A percentile compares a stretch with the other conserved stretches of the same genome.
Evolutionary conservation across 2,888 invertebrate genomes (phyloP).

Genomic region (Hyppa rectilinea): DNA sequence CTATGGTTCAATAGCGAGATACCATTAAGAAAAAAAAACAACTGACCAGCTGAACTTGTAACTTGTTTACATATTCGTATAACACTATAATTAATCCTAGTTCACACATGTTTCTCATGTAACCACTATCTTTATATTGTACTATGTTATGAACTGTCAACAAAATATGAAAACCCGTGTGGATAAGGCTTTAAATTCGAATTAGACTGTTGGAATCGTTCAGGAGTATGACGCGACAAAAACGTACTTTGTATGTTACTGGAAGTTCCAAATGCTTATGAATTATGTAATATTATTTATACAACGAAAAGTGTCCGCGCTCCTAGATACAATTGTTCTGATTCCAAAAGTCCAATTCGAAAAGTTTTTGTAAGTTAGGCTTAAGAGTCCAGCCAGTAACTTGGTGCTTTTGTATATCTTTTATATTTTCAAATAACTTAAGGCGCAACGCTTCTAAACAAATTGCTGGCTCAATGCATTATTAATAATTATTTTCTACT

Average conservation of each 20-base stretch:
- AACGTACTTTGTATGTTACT: neutral
- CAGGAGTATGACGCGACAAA: neutral
- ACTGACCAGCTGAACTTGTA: neutral
- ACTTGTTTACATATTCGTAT: conserved; percentile 51
- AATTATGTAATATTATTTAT: neutral
- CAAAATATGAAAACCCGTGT: conserved; percentile 58
- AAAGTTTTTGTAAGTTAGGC: conserved; percentile 65
- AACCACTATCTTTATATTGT: conserved; percentile 37
- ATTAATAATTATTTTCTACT: conserved; percentile 72
- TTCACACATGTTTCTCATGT: conserved; percentile 62
- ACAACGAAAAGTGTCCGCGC: conserved; percentile 43
- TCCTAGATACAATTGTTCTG: neutral
- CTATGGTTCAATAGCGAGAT: too few relatives aligned
- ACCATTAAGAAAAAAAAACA: too few relatives aligned
- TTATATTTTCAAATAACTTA: conserved; percentile 71
- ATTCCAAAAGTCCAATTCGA: conserved; percentile 48
- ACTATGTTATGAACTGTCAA: conserved; percentile 48
- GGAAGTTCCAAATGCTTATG: neutral
- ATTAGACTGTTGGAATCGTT: conserved; percentile 40
- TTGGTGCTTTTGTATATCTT: conserved; percentile 78
- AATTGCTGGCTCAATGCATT: conserved; percentile 84
- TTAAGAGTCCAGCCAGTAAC: conserved; percentile 79
- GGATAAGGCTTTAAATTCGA: conserved; percentile 56
- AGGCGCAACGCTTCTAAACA: conserved; percentile 79
- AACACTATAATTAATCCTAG: conserved; percentile 43